Evolutionary conservation across 2,888 invertebrate genomes (phyloP).

Genomic region (Lithophane socia): DNA sequence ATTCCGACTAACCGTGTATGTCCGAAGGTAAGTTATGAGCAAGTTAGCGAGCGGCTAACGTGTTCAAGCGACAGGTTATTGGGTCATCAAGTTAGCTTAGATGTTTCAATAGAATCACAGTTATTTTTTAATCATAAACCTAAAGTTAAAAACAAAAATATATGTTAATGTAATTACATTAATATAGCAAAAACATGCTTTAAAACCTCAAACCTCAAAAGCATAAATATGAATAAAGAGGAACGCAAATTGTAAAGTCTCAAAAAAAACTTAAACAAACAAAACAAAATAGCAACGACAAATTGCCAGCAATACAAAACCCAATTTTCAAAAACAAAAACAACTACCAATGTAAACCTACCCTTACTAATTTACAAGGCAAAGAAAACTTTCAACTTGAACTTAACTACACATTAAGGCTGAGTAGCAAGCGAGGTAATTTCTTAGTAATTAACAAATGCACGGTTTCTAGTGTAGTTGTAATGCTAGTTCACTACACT

Average conservation of each 20-base stretch:
- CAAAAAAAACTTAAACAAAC: not conserved
- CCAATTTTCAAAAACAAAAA: not conserved
- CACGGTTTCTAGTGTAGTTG: conserved; percentile 57
- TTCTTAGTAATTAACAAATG: conserved; percentile 72
- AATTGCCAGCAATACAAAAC: not conserved
- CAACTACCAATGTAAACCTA: conserved; percentile 14
- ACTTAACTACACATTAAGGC: conserved; percentile 57
- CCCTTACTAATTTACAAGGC: conserved; percentile 50
- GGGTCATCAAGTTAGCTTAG: conserved; percentile 42
- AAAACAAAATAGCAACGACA: conserved; percentile 1
- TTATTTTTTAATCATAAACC: not conserved
- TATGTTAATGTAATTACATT: not conserved
- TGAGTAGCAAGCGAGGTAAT: conserved; percentile 56
- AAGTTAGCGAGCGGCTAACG: conserved; percentile 53
- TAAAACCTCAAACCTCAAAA: not conserved
- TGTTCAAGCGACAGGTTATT: conserved; percentile 53
- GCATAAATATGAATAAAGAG: no score
- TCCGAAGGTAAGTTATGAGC: conserved; percentile 58
- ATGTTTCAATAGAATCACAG: conserved; percentile 23
- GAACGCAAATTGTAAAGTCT: not conserved
- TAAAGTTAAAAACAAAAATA: not conserved
- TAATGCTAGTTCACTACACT: not conserved
- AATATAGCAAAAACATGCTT: no score
- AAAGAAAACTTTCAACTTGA: conserved; percentile 59
- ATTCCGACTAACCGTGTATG: conserved; percentile 51